Evolutionary conservation across 2,797 vertebrate genomes (phyloP), one percentile per base, ranked within the genome.

Genomic region (Bufotes viridis): DNA sequence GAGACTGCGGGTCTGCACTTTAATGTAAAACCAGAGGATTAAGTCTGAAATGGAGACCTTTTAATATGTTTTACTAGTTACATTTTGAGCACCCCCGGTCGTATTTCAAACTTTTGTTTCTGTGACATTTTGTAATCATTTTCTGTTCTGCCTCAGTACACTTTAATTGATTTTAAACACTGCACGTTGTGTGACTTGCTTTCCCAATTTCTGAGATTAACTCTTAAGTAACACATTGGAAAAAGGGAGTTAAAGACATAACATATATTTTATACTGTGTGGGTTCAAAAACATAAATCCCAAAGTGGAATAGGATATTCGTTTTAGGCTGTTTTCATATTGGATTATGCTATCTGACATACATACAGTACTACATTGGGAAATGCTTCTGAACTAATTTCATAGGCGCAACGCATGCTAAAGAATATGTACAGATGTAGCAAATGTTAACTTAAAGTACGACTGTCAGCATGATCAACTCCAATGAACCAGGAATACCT

Each of bases 151-250:
- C 84, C 53, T 79, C 70, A 89, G 84, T 89, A 58, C 80, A 89
- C 80, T 87, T 86, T 89, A 89, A 89, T 89, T 89, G 88, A 89
- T 79, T 83, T 86, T 86, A 89, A 89, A 78, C 88, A 86, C 84
- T 78, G 49, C 63, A 51, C 61, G 78, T 61, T 86, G 78, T 70
- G 61, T 51, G 51, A 89, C 72, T 85, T 88, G 83, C 65, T 85
- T 78, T 76, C 69, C 80, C 72, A 75, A 81, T 83, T 80, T 87
- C 80, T 87, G n/a, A 53, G 49, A 57, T 89, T 86, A 89, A 89
- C 88, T 75, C 70, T 89, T 89, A 24, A 63, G 4, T 29, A 78
- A 51, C 72, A 53, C 58, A 60, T 42, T 14, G 42, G 53, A 84
- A 84, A 58, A 57, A 6, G 51, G 72, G 20, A 10, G 51, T 51